Evolutionary conservation across 1,140 invertebrate species (phyloP).

Genomic region (Drosophila mayri): DNA sequence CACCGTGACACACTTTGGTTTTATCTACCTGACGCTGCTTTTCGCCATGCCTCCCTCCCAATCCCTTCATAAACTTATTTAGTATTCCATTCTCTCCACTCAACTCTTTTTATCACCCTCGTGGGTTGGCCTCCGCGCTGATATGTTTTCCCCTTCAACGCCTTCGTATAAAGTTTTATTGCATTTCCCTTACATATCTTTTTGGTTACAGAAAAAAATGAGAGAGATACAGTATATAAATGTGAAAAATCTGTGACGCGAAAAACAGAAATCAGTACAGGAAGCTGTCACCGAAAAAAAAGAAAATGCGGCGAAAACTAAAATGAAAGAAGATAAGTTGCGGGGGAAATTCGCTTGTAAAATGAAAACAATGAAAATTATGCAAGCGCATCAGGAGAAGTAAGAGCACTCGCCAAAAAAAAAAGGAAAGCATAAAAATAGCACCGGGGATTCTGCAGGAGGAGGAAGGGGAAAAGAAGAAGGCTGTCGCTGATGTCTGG

Average conservation of each 20-base stretch:
- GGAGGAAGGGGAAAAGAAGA: background rate
- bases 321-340: constrained; percentile 65
- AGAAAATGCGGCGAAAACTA: constrained; percentile 35
- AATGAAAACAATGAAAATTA: constrained; percentile 83
- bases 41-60: background rate
- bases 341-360: constrained; percentile 68
- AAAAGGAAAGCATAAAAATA: constrained; percentile 68
- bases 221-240: constrained; percentile 12
- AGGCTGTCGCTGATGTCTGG: constrained; percentile 56
- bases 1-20: constrained; percentile 36
- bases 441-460: constrained; percentile 16
- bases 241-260: constrained; percentile 67
- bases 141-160: constrained; percentile 48
- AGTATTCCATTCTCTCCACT: constrained; percentile 37
- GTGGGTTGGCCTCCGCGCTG: constrained; percentile 4
- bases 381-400: constrained; percentile 70
- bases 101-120: constrained; percentile 45
- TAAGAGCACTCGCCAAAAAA: constrained; percentile 29
- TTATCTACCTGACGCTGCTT: constrained; percentile 17
- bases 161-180: constrained; percentile 72
- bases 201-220: constrained; percentile 12
- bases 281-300: constrained; percentile 55
- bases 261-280: constrained; percentile 78
- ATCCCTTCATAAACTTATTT: constrained; percentile 47
- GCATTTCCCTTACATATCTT: constrained; percentile 48